Evolutionary conservation across 1,140 invertebrate genomes (phyloP).

Genomic region (Bursaphelenchus mucronatus): DNA sequence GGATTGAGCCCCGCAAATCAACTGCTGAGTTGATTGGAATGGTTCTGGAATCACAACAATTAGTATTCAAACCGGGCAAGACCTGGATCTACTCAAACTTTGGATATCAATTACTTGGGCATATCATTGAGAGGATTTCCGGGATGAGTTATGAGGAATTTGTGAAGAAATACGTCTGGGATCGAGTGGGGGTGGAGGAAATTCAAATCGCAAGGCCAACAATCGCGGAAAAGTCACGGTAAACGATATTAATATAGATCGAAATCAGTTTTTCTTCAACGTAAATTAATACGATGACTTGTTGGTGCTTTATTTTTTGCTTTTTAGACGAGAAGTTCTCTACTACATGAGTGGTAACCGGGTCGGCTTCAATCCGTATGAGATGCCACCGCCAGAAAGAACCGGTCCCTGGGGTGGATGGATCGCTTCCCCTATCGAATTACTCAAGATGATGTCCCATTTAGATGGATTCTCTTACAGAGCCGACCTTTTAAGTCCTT

Average conservation of each 20-base stretch:
- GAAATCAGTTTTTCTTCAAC: background rate
- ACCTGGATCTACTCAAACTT: constrained; percentile 61
- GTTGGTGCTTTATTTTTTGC: constrained; percentile 4
- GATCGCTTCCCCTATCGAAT: constrained; percentile 59
- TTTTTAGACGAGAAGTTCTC: constrained; percentile 53
- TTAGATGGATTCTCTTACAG: constrained; percentile 50
- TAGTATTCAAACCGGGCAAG: constrained; percentile 46
- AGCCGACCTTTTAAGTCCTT: constrained; percentile 44
- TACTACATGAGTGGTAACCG: constrained; percentile 58
- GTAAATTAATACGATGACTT: constrained; percentile 2
- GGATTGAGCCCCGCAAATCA: constrained; percentile 51
- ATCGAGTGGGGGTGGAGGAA: constrained; percentile 50
- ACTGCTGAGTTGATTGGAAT: constrained; percentile 48
- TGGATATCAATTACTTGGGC: constrained; percentile 58
- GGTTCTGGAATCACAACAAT: constrained; percentile 46
- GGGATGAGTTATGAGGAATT: constrained; percentile 54
- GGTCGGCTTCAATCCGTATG: constrained; percentile 57
- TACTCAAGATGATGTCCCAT: constrained; percentile 51
- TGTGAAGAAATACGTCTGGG: constrained; percentile 56
- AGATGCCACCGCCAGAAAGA: constrained; percentile 53
- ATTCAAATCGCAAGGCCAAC: constrained; percentile 54
- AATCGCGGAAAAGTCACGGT: constrained; percentile 53
- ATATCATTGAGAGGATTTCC: constrained; percentile 53
- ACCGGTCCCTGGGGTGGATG: constrained; percentile 59
- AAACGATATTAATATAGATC: constrained; percentile 7